A percentile compares a stretch with the other conserved stretches of the same genome.
Conservation (phyloP, 2,113 vertebrate genomes). For the Sturnus vulgaris region DNA sequence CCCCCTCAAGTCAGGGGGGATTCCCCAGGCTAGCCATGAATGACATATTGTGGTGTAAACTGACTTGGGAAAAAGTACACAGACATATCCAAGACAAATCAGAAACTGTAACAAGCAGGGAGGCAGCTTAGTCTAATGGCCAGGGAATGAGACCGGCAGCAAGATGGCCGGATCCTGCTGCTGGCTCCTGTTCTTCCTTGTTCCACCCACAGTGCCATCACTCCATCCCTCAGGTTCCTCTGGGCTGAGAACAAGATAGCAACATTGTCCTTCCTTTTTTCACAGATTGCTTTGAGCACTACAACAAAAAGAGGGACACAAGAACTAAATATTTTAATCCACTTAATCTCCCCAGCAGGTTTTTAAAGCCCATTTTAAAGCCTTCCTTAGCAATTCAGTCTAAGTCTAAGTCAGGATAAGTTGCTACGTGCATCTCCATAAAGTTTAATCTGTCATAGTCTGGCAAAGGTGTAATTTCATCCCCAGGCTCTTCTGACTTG, state of each 20-base stretch:
- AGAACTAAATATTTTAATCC: conserved; percentile 25
- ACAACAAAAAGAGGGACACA: neutral
- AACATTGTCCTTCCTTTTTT: neutral
- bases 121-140: neutral
- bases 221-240: neutral
- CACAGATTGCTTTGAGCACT: neutral
- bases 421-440: conserved; percentile 41
- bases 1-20: neutral
- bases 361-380: conserved; percentile 50
- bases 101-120: neutral
- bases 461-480: conserved; percentile 75
- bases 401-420: too few species aligned
- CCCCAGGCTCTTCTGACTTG: conserved; percentile 47
- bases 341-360: neutral
- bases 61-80: neutral
- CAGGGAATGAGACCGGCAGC: neutral
- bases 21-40: neutral
- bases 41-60: neutral
- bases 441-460: conserved; percentile 60
- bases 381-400: conserved; percentile 44
- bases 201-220: neutral
- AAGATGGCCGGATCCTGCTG: neutral
- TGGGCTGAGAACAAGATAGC: neutral
- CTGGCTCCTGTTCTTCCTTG: neutral
- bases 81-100: neutral